Base-by-base conservation (phyloP, 2,797 vertebrate genomes). In the Sebastes minor region DNA sequence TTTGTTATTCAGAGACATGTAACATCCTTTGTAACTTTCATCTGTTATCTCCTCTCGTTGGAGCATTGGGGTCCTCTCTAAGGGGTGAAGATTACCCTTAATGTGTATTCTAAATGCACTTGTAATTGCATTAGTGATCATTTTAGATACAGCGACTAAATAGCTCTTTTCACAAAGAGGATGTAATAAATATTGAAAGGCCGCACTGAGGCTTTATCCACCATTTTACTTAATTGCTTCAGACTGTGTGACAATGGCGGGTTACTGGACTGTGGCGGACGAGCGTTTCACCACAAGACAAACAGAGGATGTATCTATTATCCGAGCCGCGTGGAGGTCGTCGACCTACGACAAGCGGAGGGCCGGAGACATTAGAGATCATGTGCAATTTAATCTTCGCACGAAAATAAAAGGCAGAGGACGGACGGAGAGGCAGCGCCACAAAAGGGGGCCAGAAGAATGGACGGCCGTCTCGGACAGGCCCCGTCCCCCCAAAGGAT, bases 361-460 rank as follows among this genome's bases (percentile, higher is more conserved):
- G 92, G 93, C 97, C 94, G 88, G 95, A 96, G 95, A 97, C 97
- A 96, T 97, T 96, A 96, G 95, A 97, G 97, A 97, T 97, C 96
- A 97, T 97, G 97, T 97, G 97, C 97, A 98, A 98, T 99, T 99
- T 98, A 98, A 98, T 98, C 97, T 98, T 97, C 96, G 95, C 97
- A 97, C 97, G 46, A 97, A 97, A 98, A 97, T 97, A 96, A 97
- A 94, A 89, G 84, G 81, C 67, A 80, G 78, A 75, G 78, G 86
- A 89, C 8, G 88, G 86, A 90, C 82, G 55, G 86, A 78, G 83
- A 85, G 84, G 94, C 95, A 96, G 96, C 91, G 90, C 94, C 95
- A 97, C 97, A 98, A 98, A 97, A 95, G 96, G 68, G 95, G 95
- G 91, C 93, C 78, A 82, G 94, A 95, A 96, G 96, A 97, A 97